Conservation (phyloP, 2,888 invertebrate species). For the Branchellion lobata region DNA sequence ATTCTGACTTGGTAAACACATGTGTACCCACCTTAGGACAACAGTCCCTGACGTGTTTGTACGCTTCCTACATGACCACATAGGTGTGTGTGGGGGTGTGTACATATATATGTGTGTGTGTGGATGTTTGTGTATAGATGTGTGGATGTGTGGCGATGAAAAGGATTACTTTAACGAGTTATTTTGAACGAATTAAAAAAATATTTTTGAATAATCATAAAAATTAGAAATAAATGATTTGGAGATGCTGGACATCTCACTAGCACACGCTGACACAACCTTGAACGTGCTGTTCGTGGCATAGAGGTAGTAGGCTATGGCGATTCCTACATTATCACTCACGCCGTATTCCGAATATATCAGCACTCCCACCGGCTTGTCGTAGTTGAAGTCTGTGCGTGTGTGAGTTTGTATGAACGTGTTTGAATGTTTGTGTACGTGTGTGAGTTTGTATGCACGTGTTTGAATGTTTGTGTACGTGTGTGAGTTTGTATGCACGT, state of each 20-base stretch:
- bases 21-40: constrained; percentile 28
- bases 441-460: not conserved
- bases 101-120: not conserved
- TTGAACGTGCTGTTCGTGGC: not conserved
- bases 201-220: no score
- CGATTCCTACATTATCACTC: constrained; percentile 11
- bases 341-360: constrained; percentile 38
- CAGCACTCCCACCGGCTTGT: constrained; percentile 12
- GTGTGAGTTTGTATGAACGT: not conserved
- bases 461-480: not conserved
- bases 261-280: no score
- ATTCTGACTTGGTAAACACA: not conserved
- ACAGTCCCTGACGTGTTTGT: not conserved
- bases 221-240: no score
- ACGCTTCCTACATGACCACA: no score
- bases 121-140: not conserved
- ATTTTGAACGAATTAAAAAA: no score
- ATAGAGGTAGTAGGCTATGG: constrained; percentile 33
- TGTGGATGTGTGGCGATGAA: not conserved
- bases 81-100: not conserved
- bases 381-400: constrained; percentile 30
- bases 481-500: constrained; percentile 16
- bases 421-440: not conserved
- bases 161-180: no score
- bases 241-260: no score